A percentile compares a stretch with the other conserved stretches of the same genome.
Evolutionary conservation across 2,113 vertebrate species (phyloP).

Genomic region (Stomatorhinus ivindoensis): DNA sequence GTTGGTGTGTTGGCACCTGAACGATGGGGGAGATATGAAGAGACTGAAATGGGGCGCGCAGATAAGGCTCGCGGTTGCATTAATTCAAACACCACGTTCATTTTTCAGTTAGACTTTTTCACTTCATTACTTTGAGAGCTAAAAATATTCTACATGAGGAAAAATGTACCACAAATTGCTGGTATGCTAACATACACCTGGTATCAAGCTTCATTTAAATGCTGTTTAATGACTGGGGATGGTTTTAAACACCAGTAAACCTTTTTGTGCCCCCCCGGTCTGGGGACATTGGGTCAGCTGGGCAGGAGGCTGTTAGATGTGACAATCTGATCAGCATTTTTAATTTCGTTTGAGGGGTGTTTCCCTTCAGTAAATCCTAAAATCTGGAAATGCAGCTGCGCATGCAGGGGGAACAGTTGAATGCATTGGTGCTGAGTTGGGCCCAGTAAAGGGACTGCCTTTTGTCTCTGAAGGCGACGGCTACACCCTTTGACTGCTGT

Average conservation of each 20-base stretch:
- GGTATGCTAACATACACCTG: not conserved
- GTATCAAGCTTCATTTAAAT: not conserved
- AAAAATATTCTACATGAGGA: not conserved
- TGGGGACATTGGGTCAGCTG: not conserved
- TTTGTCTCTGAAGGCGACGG: not conserved
- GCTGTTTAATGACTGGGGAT: not conserved
- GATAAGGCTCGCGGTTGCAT: not conserved
- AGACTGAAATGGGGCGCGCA: not conserved
- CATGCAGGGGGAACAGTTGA: not conserved
- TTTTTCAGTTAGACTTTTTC: not conserved
- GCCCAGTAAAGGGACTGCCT: not conserved
- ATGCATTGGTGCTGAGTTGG: not conserved
- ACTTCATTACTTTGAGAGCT: not conserved
- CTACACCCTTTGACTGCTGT: not conserved
- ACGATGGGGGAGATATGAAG: not conserved
- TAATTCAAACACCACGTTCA: not conserved
- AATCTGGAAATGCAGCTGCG: not conserved
- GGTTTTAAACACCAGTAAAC: not conserved
- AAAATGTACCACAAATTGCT: conserved; percentile 6
- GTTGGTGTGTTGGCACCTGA: conserved; percentile 15
- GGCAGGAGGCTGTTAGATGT: not conserved
- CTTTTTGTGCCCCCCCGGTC: not conserved
- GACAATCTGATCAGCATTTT: not conserved
- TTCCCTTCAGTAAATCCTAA: not conserved
- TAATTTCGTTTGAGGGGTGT: not conserved